Evolutionary conservation across 2,113 vertebrate genomes (phyloP), one percentile per base, ranked within the genome.

Genomic region (Furnarius figulus): DNA sequence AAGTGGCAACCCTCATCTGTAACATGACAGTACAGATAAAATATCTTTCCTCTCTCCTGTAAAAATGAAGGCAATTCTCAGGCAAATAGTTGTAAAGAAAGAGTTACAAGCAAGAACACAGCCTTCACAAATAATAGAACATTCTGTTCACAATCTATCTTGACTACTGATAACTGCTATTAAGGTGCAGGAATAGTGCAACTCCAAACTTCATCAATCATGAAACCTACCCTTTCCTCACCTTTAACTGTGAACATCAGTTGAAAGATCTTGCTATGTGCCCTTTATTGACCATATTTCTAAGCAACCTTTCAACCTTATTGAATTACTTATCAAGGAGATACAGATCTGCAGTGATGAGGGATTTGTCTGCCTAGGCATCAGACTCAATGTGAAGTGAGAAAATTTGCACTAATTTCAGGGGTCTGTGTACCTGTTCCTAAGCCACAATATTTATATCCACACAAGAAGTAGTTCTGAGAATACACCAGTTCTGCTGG

Each of bases 211-310:
- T 87, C 53, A 91, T 66, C 62, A 62, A 66, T 53, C 59, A 47
- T 10, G 75, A 93, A 93, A 72, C 4, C 28, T 85, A 58, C 49
- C 37, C 87, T 91, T 71, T 86, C 66, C 65, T 90, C 89, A 83
- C 95, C 75, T 91, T 88, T 84, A 93, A 55, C 47, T 67, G 52
- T 0, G 1, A 80, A 46, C n/a, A 35, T 8, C 19, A 39, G 37
- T 72, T 74, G 58, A 89, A 95, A 87, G 58, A n/a, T 89, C 84
- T 90, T 91, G 27, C 62, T 86, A 8, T 0, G 0, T 62, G 47
- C 13, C 62, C 44, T 94, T 91, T 71, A 70, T 63, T 91, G 87
- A 87, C 44, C 55, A 21, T 30, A 76, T 25, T 74, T 37, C 66
- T 35, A 76, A 91, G 19, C 21, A 85, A 28, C 39, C 65, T 83